These are phyloP conservation scores for Stegostoma tigrinum DNA, from an alignment of 2,113 vertebrate genomes.

Conservation along the genomic window DNA sequence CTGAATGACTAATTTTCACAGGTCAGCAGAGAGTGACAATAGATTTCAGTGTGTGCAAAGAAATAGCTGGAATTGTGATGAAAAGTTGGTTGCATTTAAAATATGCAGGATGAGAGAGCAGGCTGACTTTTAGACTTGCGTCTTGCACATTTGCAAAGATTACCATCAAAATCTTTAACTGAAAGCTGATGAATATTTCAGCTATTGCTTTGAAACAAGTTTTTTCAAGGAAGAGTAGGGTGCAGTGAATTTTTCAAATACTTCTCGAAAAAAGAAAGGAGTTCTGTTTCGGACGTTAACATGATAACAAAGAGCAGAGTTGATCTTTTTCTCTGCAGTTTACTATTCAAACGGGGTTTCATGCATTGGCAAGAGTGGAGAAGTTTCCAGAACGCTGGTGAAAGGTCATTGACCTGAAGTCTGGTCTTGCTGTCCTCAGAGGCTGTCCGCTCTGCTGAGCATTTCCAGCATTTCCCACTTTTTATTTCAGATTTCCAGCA, in stretches of 20 bases:
- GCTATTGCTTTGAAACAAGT: background rate
- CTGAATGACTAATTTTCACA: constrained; percentile 59
- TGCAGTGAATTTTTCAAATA: background rate
- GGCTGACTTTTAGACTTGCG: background rate
- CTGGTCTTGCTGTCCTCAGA: background rate
- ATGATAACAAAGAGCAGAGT: background rate
- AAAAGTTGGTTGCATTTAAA: constrained; percentile 41
- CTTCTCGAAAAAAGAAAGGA: background rate
- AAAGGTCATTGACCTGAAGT: background rate
- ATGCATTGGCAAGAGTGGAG: no score
- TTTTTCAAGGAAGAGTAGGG: background rate
- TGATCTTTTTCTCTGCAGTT: background rate
- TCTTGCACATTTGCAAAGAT: background rate
- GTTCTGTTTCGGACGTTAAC: background rate
- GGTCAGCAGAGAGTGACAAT: constrained; percentile 57
- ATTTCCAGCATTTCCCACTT: background rate
- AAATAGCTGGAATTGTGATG: constrained; percentile 48
- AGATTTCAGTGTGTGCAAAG: constrained; percentile 47
- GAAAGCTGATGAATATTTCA: background rate
- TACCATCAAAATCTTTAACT: background rate
- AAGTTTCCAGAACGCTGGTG: background rate
- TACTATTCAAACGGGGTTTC: no score
- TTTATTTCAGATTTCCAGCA: no score
- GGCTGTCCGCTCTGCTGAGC: background rate
- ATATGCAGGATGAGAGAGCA: background rate